Percentiles rank a stretch among this genome's conserved stretches.
These are phyloP conservation scores for Chaetodon trifascialis DNA, from an alignment of 2,113 vertebrate genomes.

Conservation along the genomic window DNA sequence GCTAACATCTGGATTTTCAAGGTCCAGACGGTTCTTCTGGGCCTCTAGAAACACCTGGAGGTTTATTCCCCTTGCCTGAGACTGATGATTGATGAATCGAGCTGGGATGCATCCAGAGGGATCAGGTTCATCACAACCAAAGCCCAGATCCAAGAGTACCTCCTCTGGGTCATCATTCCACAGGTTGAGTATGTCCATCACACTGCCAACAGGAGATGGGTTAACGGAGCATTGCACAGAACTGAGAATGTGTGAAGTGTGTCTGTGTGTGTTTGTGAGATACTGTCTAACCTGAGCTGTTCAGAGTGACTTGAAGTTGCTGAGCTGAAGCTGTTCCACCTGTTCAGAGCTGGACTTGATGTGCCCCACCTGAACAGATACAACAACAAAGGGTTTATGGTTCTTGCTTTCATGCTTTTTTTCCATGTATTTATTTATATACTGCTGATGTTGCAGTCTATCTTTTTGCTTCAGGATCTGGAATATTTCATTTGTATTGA, in stretches of 20 bases:
- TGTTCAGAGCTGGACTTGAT: slow-evolving; percentile 75
- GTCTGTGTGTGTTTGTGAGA: neutral
- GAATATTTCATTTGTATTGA: too few species aligned
- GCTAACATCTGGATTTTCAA: slow-evolving; percentile 87
- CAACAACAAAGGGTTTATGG: neutral
- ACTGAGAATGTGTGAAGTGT: neutral
- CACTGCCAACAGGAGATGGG: slow-evolving; percentile 70
- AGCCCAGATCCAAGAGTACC: slow-evolving; percentile 92
- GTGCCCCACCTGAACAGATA: slow-evolving; percentile 64
- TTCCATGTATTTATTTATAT: too few species aligned
- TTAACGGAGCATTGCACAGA: slow-evolving; percentile 48
- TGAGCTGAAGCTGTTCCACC: slow-evolving; percentile 82
- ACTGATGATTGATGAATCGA: slow-evolving; percentile 88
- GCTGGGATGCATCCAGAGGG: slow-evolving; percentile 89
- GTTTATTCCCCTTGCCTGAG: slow-evolving; percentile 89
- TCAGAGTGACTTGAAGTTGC: slow-evolving; percentile 57
- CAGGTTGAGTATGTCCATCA: slow-evolving; percentile 87
- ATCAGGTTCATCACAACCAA: slow-evolving; percentile 91
- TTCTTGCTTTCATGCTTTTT: too few species aligned
- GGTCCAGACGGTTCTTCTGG: slow-evolving; percentile 87
- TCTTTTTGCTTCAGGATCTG: too few species aligned
- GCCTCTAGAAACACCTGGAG: slow-evolving; percentile 89
- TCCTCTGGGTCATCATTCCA: slow-evolving; percentile 92
- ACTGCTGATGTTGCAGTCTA: too few species aligned
- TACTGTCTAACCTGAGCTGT: slow-evolving; percentile 65